Conservation (phyloP, 2,888 invertebrate species). For the Trachelus troglodyta region DNA sequence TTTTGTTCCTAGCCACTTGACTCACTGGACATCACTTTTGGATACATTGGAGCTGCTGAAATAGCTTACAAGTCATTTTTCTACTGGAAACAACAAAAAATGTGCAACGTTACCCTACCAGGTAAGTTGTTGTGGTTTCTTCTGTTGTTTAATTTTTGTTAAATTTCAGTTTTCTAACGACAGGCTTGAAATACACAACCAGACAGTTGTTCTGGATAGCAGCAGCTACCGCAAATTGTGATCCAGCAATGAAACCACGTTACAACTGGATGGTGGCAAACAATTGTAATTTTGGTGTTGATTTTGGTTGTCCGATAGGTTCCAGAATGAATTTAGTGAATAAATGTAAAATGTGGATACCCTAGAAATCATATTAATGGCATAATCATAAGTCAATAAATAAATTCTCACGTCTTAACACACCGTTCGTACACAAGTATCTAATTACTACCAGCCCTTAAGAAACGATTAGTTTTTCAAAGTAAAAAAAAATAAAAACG, state of each 20-base stretch:
- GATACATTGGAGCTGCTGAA: constrained; percentile 30
- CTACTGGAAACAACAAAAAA: constrained; percentile 9
- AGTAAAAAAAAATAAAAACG: too few relatives aligned
- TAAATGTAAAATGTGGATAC: constrained; percentile 33
- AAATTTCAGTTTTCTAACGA: not conserved
- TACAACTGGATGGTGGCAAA: constrained; percentile 33
- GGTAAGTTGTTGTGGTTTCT: constrained; percentile 10
- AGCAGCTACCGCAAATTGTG: constrained; percentile 28
- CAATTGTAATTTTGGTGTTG: constrained; percentile 25
- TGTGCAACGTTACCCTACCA: constrained; percentile 18
- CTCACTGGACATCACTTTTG: constrained; percentile 16
- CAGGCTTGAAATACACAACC: constrained; percentile 29
- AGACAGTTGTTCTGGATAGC: constrained; percentile 34
- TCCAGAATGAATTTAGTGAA: constrained; percentile 27
- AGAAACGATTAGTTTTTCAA: not conserved
- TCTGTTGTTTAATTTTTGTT: not conserved
- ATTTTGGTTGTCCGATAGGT: constrained; percentile 26
- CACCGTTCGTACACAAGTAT: not conserved
- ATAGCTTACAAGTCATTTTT: constrained; percentile 31
- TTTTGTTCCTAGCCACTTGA: not conserved
- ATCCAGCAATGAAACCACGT: constrained; percentile 23
- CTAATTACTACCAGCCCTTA: not conserved
- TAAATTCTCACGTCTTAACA: not conserved
- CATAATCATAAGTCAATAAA: not conserved
- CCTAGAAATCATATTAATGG: constrained; percentile 5